Base-by-base conservation (phyloP, 1,140 invertebrate genomes). In the Pogonognathellus flavescens region DNA sequence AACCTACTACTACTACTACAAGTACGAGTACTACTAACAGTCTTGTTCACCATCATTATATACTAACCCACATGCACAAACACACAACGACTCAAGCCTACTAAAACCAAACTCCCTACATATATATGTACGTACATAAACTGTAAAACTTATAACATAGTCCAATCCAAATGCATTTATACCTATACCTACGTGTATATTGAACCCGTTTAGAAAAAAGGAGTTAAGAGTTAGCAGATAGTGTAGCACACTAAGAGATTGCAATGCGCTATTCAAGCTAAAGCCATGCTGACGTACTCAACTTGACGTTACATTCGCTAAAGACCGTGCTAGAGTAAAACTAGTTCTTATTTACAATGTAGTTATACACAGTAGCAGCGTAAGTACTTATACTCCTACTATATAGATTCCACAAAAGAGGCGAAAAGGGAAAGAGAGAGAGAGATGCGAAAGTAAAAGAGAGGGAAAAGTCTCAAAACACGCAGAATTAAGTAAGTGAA, bases 391-490 rank as follows among this genome's bases (percentile, higher is more conserved):
- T 57, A 57, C 53, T 57, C n/a, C 55, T 16, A 66, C 60, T 66
- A 7, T 6, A 49, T 76, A 14, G 25, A n/a, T 3, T 18, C 4
- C 14, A 49, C 16, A 50, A 76, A 76, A 31, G 25, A 76, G 70
- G 41, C 16, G 31, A 41, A 76, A 31, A 49, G n/a, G 70, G 25
- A 57, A 76, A 76, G 70, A 76, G 70, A 31, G 70, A 50, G 41
- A 50, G n/a, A 76, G 70, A 49, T 76, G 70, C 70, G n/a, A 76
- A n/a, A 62, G 59, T 62, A 20, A 76, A 76, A 50, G 70, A 76
- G 70, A 76, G 70, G 70, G 70, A 50, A 76, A 76, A n/a, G 41
- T n/a, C 10, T 31, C 31, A 41, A 41, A 41, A 41, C 31, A 57
- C 11, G 31, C 22, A 70, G 41, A 49, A n/a, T 14, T 49, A 50